Base-by-base conservation (phyloP, 2,888 invertebrate species). In the Ophraella communa region DNA sequence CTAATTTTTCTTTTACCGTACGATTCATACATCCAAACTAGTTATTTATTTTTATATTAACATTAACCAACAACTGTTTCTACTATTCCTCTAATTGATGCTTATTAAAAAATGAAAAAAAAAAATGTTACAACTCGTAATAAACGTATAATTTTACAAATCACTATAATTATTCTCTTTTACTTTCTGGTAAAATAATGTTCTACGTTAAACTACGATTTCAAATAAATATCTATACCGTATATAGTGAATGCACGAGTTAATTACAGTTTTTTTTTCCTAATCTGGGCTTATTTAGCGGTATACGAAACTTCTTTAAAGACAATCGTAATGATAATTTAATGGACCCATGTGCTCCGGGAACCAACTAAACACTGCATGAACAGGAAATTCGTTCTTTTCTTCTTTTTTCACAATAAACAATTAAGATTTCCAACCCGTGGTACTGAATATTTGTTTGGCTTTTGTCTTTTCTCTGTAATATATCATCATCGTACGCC, bases 401-500 rank as follows among this genome's bases (percentile, higher is more conserved):
- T 61, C 23, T n/a, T 49, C 17, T 27, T 23, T 53, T 53, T 24
- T 24, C 42, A 11, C 42, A 17, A 23, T 55, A 55, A 42, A 55
- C 39, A 55, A 55, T 24, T 55, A 33, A 55, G 55, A 55, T 57
- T 63, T 27, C 17, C 24, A 63, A 44, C 57, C 23, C 56, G 20
- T 30, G 42, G 11, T 57, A 33, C 30, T 11, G 51, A 24, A 23
- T 57, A 52, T 45, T 57, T 63, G 33, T 63, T 63, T 62, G n/a
- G 53, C 49, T 33, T n/a, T 44, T 63, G 63, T 53, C 58, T 45
- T 51, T 57, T 53, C 54, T 24, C 39, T n/a, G 61, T 55, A 56
- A 62, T 62, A 49, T 62, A 62, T 62, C 65, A 47, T n/a, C n/a
- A n/a, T n/a, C n/a, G n/a, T 65, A 44, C 51, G 27, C 47, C 57